A percentile compares a stretch with the other conserved stretches of the same genome.
Conservation (phyloP, 2,113 vertebrate species). For the Nicator chloris region DNA sequence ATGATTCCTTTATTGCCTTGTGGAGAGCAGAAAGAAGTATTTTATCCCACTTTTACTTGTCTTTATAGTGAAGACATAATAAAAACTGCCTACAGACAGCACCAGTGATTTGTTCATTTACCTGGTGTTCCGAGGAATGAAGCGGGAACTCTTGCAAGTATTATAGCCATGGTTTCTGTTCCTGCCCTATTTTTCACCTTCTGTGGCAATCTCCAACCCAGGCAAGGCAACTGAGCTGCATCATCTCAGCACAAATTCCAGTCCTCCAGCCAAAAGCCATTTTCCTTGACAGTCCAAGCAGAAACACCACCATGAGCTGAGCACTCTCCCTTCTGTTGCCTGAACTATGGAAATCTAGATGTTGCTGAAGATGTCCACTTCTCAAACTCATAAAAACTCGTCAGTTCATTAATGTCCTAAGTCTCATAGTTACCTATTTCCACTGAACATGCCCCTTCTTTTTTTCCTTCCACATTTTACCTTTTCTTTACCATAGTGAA, state of each 20-base stretch:
- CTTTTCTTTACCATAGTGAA: not conserved
- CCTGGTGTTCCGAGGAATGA: not conserved
- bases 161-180: not conserved
- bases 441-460: not conserved
- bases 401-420: not conserved
- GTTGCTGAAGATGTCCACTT: not conserved
- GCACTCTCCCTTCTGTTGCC: not conserved
- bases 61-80: not conserved
- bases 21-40: not conserved
- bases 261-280: not conserved
- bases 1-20: not conserved
- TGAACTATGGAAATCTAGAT: not conserved
- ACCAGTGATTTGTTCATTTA: not conserved
- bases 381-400: not conserved
- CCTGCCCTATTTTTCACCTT: not conserved
- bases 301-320: not conserved
- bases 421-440: not conserved
- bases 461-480: not conserved
- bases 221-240: not conserved
- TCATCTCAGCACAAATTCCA: not conserved
- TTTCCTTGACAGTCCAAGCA: not conserved
- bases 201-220: not conserved
- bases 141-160: not conserved
- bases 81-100: not conserved
- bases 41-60: not conserved